phyloP scores from a whole-genome alignment of 2,888 invertebrate species.

The Clivina fossor region DNA sequence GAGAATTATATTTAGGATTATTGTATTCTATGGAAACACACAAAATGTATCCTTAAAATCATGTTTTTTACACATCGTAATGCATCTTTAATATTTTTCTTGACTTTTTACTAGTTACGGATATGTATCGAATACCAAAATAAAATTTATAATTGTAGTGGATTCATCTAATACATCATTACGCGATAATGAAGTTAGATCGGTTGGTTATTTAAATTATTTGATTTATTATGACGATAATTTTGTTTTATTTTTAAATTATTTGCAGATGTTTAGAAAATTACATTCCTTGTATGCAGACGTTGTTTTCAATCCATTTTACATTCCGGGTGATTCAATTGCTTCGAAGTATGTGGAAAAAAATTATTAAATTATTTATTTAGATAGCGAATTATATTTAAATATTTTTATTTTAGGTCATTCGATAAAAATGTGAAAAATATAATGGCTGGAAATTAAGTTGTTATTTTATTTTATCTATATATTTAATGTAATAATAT shows the following conservation, averaged over 20 bases:
- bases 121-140: conserved; percentile 95
- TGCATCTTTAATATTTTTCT: conserved; percentile 21
- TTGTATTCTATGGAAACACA: conserved; percentile 94
- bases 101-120: conserved; percentile 69
- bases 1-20: conserved; percentile 89
- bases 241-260: conserved; percentile 36
- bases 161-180: conserved; percentile 86
- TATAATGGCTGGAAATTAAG: conserved; percentile 52
- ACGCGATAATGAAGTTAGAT: conserved; percentile 91
- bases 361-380: conserved; percentile 11
- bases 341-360: conserved; percentile 75
- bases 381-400: conserved; percentile 5
- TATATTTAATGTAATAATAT: not conserved
- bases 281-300: conserved; percentile 92
- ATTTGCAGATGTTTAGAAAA: conserved; percentile 77
- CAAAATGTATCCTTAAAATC: conserved; percentile 73
- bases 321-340: conserved; percentile 88
- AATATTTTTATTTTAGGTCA: conserved; percentile 57
- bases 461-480: not conserved
- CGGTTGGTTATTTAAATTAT: conserved; percentile 60
- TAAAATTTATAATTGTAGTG: conserved; percentile 91
- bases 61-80: conserved; percentile 23
- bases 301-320: conserved; percentile 95
- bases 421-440: conserved; percentile 69
- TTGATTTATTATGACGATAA: too few relatives aligned